Percentiles rank a stretch among this genome's conserved stretches.
phyloP scores from a whole-genome alignment of 2,797 vertebrate species.

The Brotula barbata region DNA sequence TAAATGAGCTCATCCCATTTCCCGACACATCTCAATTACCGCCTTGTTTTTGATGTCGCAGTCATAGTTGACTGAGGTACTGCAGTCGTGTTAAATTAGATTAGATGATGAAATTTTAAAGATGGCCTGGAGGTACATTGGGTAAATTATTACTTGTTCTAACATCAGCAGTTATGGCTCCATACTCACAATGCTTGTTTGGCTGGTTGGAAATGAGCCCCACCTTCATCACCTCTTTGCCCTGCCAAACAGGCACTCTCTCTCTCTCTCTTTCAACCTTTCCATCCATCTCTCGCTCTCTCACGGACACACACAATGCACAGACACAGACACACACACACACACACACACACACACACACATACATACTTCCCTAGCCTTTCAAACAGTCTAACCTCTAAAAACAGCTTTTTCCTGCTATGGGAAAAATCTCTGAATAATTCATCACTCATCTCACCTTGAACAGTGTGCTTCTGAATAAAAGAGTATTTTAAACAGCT shows the following conservation, averaged over 20 bases:
- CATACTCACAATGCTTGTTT: constrained; percentile 60
- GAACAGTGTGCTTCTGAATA: constrained; percentile 72
- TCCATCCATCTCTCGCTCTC: constrained; percentile 22
- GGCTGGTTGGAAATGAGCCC: constrained; percentile 57
- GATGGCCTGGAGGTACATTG: constrained; percentile 53
- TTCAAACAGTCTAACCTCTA: constrained; percentile 67
- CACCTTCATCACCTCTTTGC: constrained; percentile 52
- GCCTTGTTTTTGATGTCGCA: constrained; percentile 48
- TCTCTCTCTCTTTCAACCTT: constrained; percentile 18
- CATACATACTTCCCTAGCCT: constrained; percentile 38
- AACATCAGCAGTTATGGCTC: constrained; percentile 66
- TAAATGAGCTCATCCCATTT: constrained; percentile 42
- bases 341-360: constrained; percentile 29
- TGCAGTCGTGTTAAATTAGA: constrained; percentile 62
- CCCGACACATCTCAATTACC: constrained; percentile 39
- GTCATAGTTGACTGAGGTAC: constrained; percentile 48
- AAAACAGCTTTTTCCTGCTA: constrained; percentile 70
- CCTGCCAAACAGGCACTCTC: constrained; percentile 65
- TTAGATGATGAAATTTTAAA: constrained; percentile 68
- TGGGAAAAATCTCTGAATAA: constrained; percentile 76
- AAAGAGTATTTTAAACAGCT: constrained; percentile 74
- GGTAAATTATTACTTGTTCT: constrained; percentile 61
- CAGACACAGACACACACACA: constrained; percentile 7
- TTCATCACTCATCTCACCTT: constrained; percentile 77
- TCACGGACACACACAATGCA: constrained; percentile 35